Conservation (phyloP, 2,888 invertebrate genomes). For the Nephrocerus scutellatus region DNA sequence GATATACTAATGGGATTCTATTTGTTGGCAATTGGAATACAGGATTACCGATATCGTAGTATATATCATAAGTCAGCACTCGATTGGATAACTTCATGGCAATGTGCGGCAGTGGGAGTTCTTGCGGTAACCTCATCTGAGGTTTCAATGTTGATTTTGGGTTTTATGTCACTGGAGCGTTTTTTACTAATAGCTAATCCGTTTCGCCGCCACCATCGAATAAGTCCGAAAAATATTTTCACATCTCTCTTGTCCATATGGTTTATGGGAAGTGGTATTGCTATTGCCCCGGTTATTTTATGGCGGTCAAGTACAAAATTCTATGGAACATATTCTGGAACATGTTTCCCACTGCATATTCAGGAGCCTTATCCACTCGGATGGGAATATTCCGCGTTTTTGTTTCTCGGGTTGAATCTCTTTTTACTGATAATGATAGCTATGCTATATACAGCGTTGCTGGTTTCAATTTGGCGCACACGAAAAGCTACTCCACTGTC, state of each 20-base stretch:
- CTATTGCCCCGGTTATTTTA: conserved; percentile 57
- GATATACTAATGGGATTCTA: conserved; percentile 65
- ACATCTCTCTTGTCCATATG: conserved; percentile 54
- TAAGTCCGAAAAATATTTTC: conserved; percentile 52
- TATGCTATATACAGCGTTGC: conserved; percentile 56
- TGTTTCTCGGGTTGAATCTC: conserved; percentile 61
- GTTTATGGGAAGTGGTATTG: conserved; percentile 54
- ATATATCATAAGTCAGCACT: conserved; percentile 52
- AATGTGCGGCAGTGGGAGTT: conserved; percentile 57
- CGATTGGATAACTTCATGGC: conserved; percentile 60
- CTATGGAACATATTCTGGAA: conserved; percentile 58
- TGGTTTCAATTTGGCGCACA: conserved; percentile 58
- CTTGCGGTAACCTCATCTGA: conserved; percentile 62
- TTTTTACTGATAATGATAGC: conserved; percentile 54
- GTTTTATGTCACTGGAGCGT: conserved; percentile 63
- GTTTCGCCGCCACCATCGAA: conserved; percentile 51
- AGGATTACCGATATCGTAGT: conserved; percentile 54
- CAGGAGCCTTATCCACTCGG: conserved; percentile 60
- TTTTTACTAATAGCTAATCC: conserved; percentile 59
- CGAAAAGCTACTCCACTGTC: conserved; percentile 55
- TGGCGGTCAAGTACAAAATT: conserved; percentile 56
- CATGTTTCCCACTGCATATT: conserved; percentile 65
- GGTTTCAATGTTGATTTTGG: conserved; percentile 61
- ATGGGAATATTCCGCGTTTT: conserved; percentile 65
- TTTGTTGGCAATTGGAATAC: conserved; percentile 55